A percentile compares a stretch with the other conserved stretches of the same genome.
Evolutionary conservation across 2,797 vertebrate genomes (phyloP).

Genomic region (Graptemys geographica): DNA sequence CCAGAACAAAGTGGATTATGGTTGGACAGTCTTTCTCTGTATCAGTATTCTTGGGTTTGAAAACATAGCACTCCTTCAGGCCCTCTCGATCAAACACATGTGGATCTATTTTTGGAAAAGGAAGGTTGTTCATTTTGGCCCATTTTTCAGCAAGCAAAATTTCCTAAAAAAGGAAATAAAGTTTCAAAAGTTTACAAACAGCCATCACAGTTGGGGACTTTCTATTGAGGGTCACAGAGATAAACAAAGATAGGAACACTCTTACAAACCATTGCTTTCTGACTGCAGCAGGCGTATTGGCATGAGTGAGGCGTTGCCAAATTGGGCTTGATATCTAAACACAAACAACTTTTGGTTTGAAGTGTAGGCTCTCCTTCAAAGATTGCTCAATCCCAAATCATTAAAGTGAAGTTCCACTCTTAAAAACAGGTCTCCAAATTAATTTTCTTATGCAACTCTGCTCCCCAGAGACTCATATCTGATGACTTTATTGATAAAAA

Average conservation of each 20-base stretch:
- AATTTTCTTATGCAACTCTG: neutral
- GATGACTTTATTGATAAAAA: too few species aligned
- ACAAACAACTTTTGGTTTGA: neutral
- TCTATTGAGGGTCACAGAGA: neutral
- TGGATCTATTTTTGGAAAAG: constrained; percentile 97
- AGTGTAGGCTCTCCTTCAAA: neutral
- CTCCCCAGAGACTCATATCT: neutral
- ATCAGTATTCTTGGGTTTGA: constrained; percentile 92
- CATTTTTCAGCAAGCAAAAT: constrained; percentile 97
- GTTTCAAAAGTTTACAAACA: neutral
- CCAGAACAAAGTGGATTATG: constrained; percentile 96
- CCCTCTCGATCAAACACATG: constrained; percentile 97
- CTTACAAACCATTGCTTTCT: neutral
- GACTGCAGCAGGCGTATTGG: neutral
- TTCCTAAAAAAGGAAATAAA: constrained; percentile 83
- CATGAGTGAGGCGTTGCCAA: neutral
- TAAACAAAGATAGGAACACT: neutral
- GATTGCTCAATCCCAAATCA: neutral
- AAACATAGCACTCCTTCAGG: constrained; percentile 96
- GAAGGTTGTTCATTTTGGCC: constrained; percentile 98
- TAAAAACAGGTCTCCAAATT: neutral
- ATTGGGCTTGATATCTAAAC: neutral
- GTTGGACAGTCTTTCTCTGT: constrained; percentile 94
- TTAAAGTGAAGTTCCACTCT: neutral
- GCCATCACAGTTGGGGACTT: neutral